These are phyloP conservation scores for Cynopterus brachyotis DNA, from an alignment of 2,113 vertebrate species.

Conservation along the genomic window DNA sequence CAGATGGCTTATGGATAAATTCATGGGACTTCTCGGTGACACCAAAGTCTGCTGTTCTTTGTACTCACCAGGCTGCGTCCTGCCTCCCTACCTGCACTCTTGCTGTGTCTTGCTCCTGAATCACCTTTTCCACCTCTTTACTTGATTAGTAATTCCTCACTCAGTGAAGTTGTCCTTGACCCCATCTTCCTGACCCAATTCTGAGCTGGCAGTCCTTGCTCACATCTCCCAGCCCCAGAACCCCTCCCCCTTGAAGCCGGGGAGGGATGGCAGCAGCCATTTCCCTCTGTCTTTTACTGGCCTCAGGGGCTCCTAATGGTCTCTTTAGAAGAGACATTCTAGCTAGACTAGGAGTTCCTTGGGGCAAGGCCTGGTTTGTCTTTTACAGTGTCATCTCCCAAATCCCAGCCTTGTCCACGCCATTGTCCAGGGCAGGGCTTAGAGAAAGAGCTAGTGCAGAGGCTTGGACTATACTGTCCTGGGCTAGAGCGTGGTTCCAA, in stretches of 20 bases:
- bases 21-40: neutral
- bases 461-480: neutral
- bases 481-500: neutral
- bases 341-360: neutral
- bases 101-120: neutral
- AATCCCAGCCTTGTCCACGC: neutral
- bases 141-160: neutral
- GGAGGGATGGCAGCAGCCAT: neutral
- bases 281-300: neutral
- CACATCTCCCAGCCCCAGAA: neutral
- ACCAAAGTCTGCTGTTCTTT: neutral
- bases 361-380: neutral
- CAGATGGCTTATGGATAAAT: neutral
- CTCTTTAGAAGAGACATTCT: neutral
- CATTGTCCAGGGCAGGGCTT: neutral
- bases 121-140: neutral
- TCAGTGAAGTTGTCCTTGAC: neutral
- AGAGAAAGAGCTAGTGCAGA: neutral
- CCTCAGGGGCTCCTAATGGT: neutral
- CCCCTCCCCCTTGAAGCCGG: neutral
- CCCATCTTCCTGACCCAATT: neutral
- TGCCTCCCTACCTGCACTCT: neutral
- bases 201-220: neutral
- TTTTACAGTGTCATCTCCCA: neutral
- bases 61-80: neutral